Percentiles rank a stretch among this genome's conserved stretches.
Conservation (phyloP, 1,140 invertebrate genomes). For the Hycleus cichorii region DNA sequence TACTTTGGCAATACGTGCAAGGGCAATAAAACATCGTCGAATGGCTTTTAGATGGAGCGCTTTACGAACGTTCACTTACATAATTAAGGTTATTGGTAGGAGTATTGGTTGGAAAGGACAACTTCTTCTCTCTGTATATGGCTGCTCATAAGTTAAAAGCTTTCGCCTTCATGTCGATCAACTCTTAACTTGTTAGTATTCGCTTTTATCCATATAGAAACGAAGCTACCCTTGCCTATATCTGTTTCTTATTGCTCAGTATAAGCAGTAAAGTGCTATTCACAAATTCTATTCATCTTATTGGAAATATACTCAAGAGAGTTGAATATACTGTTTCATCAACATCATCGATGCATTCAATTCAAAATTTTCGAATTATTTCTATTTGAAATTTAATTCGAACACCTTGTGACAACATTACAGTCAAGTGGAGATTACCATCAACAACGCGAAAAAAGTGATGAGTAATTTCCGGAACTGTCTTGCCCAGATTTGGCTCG, state of each 20-base stretch:
- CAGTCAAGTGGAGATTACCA: neutral
- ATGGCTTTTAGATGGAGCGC: slow-evolving; percentile 20
- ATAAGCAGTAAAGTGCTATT: neutral
- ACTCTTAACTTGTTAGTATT: slow-evolving; percentile 23
- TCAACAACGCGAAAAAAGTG: slow-evolving; percentile 2
- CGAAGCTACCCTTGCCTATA: neutral
- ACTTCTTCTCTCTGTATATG: neutral
- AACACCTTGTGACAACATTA: neutral
- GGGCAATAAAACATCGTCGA: slow-evolving; percentile 18
- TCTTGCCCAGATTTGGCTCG: slow-evolving; percentile 9
- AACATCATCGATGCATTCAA: too few species aligned
- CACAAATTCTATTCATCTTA: neutral
- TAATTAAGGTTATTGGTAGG: slow-evolving; percentile 23
- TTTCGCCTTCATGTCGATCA: slow-evolving; percentile 22
- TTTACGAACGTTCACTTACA: slow-evolving; percentile 23
- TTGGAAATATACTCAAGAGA: neutral
- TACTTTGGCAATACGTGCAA: slow-evolving; percentile 9
- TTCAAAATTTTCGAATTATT: neutral
- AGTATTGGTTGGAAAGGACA: too few species aligned
- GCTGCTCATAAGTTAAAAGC: slow-evolving; percentile 21
- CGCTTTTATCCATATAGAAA: slow-evolving; percentile 15
- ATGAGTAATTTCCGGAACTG: slow-evolving; percentile 11
- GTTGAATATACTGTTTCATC: too few species aligned
- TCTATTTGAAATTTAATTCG: slow-evolving; percentile 1
- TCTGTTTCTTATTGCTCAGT: slow-evolving; percentile 6